Percentiles rank a stretch among this genome's conserved stretches.
These are phyloP conservation scores for Onychomys arenicola DNA, from an alignment of 2,797 vertebrate genomes.

Conservation along the genomic window DNA sequence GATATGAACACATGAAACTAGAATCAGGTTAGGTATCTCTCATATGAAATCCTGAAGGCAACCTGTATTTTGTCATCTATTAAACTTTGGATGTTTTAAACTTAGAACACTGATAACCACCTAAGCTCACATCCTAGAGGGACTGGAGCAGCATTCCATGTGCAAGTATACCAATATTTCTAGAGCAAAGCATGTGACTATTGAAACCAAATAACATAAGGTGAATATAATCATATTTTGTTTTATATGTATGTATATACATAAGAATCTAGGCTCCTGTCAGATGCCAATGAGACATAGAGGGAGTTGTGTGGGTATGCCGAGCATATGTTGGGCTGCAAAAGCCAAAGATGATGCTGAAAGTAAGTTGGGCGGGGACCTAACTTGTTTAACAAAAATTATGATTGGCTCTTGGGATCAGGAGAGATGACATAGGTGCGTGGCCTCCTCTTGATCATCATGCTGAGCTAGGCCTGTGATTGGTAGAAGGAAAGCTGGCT, in stretches of 20 bases:
- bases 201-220: neutral
- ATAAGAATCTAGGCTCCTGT: neutral
- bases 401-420: too few species aligned
- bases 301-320: neutral
- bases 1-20: neutral
- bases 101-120: neutral
- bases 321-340: too few species aligned
- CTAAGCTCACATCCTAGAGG: neutral
- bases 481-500: too few species aligned
- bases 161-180: neutral
- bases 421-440: too few species aligned
- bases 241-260: neutral
- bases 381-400: too few species aligned
- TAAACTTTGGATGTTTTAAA: neutral
- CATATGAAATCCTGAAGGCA: neutral
- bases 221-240: neutral
- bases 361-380: too few species aligned
- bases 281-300: neutral
- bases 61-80: neutral
- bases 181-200: neutral
- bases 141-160: neutral
- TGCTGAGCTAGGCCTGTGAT: too few species aligned
- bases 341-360: too few species aligned
- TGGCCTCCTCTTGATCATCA: too few species aligned
- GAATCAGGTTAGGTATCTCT: neutral